Evolutionary conservation across 2,113 vertebrate genomes (phyloP), one percentile per base, ranked within the genome.

Genomic region (Poeciliopsis retropinna): DNA sequence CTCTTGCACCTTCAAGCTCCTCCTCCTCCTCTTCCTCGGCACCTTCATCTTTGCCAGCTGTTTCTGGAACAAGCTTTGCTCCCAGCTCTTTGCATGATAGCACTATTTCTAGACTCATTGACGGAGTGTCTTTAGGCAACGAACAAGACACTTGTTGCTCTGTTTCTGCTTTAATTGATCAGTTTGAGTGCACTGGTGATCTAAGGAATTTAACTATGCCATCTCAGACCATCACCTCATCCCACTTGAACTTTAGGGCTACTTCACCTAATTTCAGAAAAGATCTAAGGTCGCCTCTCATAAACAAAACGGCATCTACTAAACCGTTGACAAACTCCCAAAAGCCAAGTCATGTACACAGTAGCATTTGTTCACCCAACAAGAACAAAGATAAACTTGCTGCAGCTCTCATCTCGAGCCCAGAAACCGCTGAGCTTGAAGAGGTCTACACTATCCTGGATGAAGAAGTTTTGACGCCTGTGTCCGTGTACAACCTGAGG

Each of bases 21-120:
- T 88, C 87, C 67, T 88, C 87, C 0, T 90, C 91, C n/a, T 89
- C 86, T 25, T 87, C 79, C 69, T 86, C 89, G 67, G 67, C 66
- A 61, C 65, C 61, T 7, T 85, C 76, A 15, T 83, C 87, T 64
- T 32, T 76, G 72, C 0, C 85, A 76, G 81, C 90, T 71, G 87
- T 93, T 71, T 63, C 89, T 37, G 30, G 71, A 64, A 51, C 87
- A 2, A 87, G 87, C 64, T 66, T 17, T 31, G 85, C 91, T 68
- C 80, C 78, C 0, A 69, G 63, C 29, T 87, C 93, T 74, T 81
- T 95, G 64, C 95, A 96, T 64, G 96, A 98, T 75, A 95, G 95
- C 85, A 93, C 95, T 37, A 93, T 98, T 80, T 99, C 98, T 79
- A 94, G 91, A 81, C 96, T 98, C 28, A 98, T 99, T 72, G 96